Evolutionary conservation across 2,888 invertebrate species (phyloP), one percentile per base, ranked within the genome.

Genomic region (Barypeithes pellucidus): DNA sequence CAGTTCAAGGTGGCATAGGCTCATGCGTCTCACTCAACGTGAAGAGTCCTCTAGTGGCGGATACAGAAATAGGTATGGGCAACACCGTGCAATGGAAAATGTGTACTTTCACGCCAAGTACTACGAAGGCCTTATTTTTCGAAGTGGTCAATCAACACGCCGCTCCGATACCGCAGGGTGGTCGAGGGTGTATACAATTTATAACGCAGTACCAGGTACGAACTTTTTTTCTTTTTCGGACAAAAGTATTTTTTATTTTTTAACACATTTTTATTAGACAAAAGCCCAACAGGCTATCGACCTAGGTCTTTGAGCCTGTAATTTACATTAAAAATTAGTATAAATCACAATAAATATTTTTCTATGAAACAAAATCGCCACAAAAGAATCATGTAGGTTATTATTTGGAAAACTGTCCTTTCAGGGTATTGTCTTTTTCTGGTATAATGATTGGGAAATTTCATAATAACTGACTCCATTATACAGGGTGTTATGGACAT

Each of bases 31-130:
- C 97, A 0, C 88, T 97, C 77, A 96, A 96, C 82, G 93, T 95
- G 75, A 98, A 98, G 85, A 95, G 95, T 57, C 91, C 95, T 0
- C 92, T 93, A 80, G 98, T 99, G 62, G 95, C 98, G 0, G 99
- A 99, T 84, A 95, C 95, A 76, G 99, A 99, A 88, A 94, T 99
- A 80, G 99, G 99, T 67, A 93, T 99, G 88, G 99, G 98, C 36
- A 96, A 96, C 79, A 99, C 99, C 0, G 94, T 95, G 73, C 97
- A 98, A 83, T 99, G 99, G 99, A 99, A 99, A 87, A 92, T 99
- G 88, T 98, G 99, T 86, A 94, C 97, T 0, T 89, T 99, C 22
- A 94, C 92, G 50, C 98, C 99, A 0, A 95, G 94, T 82, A 94
- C 96, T 14, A 98, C 99, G 0, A 92, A 96, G 83, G 96, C 95